A percentile compares a stretch with the other conserved stretches of the same genome.
Conservation (phyloP, 2,797 vertebrate species). For the Bradypodion ventrale region DNA sequence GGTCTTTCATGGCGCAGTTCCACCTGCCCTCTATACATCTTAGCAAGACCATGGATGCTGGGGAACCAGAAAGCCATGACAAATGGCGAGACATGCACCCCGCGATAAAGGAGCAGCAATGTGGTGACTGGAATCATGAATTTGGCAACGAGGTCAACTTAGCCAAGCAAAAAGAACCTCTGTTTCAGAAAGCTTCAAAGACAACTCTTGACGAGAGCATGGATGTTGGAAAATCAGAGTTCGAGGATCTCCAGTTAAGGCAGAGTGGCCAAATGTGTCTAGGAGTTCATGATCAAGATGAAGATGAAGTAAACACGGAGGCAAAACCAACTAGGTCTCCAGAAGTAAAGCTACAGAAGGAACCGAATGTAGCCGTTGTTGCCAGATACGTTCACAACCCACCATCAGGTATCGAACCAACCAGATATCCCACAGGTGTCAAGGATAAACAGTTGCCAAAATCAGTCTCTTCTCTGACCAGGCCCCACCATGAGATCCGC, state of each 20-base stretch:
- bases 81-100: background rate
- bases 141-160: background rate
- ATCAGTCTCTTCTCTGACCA: background rate
- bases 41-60: background rate
- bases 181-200: background rate
- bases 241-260: background rate
- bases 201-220: background rate
- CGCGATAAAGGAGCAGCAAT: background rate
- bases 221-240: background rate
- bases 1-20: constrained; percentile 25
- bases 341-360: background rate
- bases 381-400: background rate
- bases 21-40: background rate
- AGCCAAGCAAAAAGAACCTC: background rate
- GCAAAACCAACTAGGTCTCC: background rate
- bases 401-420: background rate
- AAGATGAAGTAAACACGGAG: background rate
- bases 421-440: background rate
- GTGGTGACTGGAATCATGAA: background rate
- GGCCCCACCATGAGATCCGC: background rate
- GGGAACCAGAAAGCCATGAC: background rate
- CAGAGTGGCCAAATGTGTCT: background rate
- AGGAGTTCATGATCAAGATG: background rate
- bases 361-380: background rate
- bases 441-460: background rate